Conservation (phyloP, 2,888 invertebrate species). For the Ichneumoninae sp. region DNA sequence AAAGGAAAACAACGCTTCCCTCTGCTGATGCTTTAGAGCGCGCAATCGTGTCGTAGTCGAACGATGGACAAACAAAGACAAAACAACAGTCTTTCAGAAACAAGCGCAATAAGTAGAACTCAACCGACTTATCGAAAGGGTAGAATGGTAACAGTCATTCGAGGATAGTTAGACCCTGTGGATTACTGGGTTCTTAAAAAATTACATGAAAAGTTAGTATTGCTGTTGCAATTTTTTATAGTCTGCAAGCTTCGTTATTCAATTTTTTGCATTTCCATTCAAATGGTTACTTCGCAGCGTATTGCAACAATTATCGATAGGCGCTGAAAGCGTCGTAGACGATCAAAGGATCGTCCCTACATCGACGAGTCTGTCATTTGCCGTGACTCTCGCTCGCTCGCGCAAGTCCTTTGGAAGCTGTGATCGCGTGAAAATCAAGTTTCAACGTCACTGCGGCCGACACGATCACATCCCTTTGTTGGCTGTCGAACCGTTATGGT, state of each 20-base stretch:
- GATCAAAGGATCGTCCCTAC: not conserved
- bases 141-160: not conserved
- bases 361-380: constrained; percentile 26
- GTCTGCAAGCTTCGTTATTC: no score
- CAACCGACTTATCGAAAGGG: not conserved
- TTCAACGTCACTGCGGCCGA: constrained; percentile 72
- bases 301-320: not conserved
- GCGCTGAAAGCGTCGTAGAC: no score
- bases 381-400: constrained; percentile 23
- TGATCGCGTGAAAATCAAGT: constrained; percentile 77
- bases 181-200: not conserved
- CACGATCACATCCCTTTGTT: constrained; percentile 75
- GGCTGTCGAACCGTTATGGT: constrained; percentile 75
- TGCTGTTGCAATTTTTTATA: not conserved
- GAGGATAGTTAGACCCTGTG: not conserved
- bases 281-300: not conserved
- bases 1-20: constrained; percentile 58
- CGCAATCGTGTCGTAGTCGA: constrained; percentile 25
- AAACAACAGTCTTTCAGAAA: constrained; percentile 1
- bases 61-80: constrained; percentile 37
- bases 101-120: not conserved
- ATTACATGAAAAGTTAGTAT: not conserved
- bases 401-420: constrained; percentile 74
- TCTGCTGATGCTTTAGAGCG: constrained; percentile 12
- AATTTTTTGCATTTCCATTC: not conserved